These are phyloP conservation scores for Galemys pyrenaicus DNA, from an alignment of 2,113 vertebrate species.

Conservation along the genomic window DNA sequence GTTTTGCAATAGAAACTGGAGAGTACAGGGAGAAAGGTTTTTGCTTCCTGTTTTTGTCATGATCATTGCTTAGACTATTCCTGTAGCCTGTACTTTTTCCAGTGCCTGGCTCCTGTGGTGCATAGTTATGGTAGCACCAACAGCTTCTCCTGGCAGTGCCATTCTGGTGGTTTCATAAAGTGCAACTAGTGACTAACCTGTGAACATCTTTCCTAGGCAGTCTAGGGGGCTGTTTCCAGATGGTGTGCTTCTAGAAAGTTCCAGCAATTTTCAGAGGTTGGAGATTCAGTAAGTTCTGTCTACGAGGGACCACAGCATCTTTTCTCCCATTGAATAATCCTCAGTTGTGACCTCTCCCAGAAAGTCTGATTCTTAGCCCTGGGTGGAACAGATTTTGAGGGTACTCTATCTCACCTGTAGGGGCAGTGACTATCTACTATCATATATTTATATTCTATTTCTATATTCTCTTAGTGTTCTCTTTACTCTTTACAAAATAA, in stretches of 20 bases:
- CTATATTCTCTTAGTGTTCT: constrained; percentile 17
- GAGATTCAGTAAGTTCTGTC: constrained; percentile 11
- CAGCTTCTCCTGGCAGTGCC: not conserved
- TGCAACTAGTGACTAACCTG: not conserved
- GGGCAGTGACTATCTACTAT: not conserved
- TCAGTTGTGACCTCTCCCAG: not conserved
- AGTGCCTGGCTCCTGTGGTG: not conserved
- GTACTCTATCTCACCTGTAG: not conserved
- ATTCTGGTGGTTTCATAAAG: not conserved
- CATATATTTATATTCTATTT: not conserved
- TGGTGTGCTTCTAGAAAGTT: not conserved
- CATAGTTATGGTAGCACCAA: not conserved
- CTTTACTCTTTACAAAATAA: constrained; percentile 21
- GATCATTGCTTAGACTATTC: not conserved
- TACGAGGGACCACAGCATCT: not conserved
- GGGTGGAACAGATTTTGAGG: not conserved
- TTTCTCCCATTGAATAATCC: not conserved
- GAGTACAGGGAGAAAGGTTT: not conserved
- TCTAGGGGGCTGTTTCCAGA: not conserved
- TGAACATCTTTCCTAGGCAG: constrained; percentile 16
- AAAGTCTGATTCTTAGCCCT: not conserved
- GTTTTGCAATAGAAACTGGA: not conserved
- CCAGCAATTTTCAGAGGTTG: not conserved
- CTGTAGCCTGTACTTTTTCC: not conserved
- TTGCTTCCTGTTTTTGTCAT: not conserved